Base-by-base conservation (phyloP, 1,140 invertebrate species). In the Euura lappo region DNA sequence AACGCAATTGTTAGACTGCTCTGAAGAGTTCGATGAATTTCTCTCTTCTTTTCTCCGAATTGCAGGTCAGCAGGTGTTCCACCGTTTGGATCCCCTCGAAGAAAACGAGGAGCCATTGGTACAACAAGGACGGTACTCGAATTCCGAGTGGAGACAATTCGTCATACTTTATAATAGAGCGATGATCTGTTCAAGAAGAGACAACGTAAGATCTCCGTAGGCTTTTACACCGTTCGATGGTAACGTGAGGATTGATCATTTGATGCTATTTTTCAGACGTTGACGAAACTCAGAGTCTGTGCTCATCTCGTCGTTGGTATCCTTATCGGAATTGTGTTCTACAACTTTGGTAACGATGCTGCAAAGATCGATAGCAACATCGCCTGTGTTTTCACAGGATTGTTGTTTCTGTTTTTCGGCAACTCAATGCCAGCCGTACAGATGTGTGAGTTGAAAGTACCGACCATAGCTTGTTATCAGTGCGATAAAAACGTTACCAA, bases 391-490 rank as follows among this genome's bases (percentile, higher is more conserved):
- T 97, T 97, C 85, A 96, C 97, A 82, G 92, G 93, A 72, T 85
- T 96, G 68, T 85, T 97, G 11, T 97, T 97, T 82, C 86, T 97
- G 2, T 96, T 96, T 87, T 96, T 96, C 78, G 93, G 94, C 3
- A 95, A 95, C 77, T 90, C 96, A 1, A 96, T 97, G 95, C 95
- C 95, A 2, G 95, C 95, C 47, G 93, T 97, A 70, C 89, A 96
- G 70, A 94, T 94, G 69, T 97, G 96, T 96, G 90, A 93, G 92
- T 90, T 68, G 8, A 28, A 28, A 28, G 28, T 28, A 28, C 28
- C 60, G 8, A 66, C 5, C 64, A 45, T 71, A 7, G 68, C 8
- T 10, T 13, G 2, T 69, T 60, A 42, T 64, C 45, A 43, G 2
- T 68, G 66, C 28, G 28, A 28, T 28, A 28, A 28, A 28, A 28